A percentile compares a stretch with the other conserved stretches of the same genome.
Evolutionary conservation across 64 coral and sea anemone genomes (phyloP).

Genomic region (Pachyseris speciosa): DNA sequence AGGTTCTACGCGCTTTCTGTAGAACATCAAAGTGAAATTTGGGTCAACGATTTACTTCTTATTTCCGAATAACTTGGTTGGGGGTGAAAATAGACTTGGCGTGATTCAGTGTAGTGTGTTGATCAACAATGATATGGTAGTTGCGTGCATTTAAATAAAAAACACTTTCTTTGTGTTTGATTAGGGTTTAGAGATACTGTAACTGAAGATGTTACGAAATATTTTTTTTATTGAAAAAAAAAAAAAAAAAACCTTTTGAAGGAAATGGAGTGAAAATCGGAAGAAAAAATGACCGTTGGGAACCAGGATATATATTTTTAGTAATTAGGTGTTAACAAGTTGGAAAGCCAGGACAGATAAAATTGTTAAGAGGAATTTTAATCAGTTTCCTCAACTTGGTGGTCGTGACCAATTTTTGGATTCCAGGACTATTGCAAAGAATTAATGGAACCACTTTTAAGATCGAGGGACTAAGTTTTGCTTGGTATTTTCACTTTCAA

Average conservation of each 20-base stretch:
- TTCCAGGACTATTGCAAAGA: neutral
- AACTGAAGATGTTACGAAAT: constrained; percentile 13
- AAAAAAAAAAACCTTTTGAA: neutral
- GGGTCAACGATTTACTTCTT: too few species aligned
- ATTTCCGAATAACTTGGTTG: neutral
- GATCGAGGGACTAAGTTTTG: neutral
- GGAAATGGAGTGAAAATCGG: neutral
- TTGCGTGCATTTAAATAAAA: neutral
- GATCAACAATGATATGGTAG: too few species aligned
- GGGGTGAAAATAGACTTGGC: too few species aligned
- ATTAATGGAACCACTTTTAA: neutral
- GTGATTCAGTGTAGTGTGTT: too few species aligned
- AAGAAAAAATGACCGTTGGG: neutral
- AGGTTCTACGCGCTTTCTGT: too few species aligned
- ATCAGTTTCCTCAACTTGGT: neutral
- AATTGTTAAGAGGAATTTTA: neutral
- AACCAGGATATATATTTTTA: neutral
- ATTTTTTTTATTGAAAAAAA: neutral
- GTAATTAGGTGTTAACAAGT: neutral
- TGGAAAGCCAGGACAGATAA: neutral
- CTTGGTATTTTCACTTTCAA: neutral
- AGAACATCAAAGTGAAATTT: too few species aligned
- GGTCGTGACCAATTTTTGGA: neutral
- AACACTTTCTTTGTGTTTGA: neutral
- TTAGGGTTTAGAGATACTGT: neutral